These are phyloP conservation scores for Aphidius colemani DNA, from an alignment of 2,888 invertebrate species.

Conservation along the genomic window DNA sequence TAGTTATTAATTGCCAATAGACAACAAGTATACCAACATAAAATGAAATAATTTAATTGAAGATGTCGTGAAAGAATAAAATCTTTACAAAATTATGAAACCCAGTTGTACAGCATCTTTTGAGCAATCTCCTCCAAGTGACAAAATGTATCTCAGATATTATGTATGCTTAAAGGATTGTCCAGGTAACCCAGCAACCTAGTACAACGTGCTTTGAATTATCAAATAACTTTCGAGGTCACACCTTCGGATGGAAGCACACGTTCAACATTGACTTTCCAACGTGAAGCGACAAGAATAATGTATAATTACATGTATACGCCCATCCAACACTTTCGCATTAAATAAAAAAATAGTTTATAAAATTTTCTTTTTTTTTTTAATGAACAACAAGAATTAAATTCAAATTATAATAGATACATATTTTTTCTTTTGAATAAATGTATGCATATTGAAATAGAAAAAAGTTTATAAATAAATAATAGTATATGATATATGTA, in stretches of 20 bases:
- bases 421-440: constrained; percentile 4
- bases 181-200: constrained; percentile 39
- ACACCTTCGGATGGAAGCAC: constrained; percentile 40
- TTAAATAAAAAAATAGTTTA: too few species aligned
- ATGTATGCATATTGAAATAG: constrained; percentile 35
- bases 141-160: too few species aligned
- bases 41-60: too few species aligned
- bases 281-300: constrained; percentile 25
- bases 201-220: constrained; percentile 46
- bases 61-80: too few species aligned
- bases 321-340: not conserved
- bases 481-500: constrained; percentile 42
- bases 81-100: too few species aligned
- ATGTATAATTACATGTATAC: constrained; percentile 3
- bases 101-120: too few species aligned
- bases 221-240: constrained; percentile 54
- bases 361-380: not conserved
- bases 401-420: constrained; percentile 16
- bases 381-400: not conserved
- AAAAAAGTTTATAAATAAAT: constrained; percentile 42
- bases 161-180: constrained; percentile 34
- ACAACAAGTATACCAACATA: too few species aligned
- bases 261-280: constrained; percentile 42
- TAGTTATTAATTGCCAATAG: too few species aligned
- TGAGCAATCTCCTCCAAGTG: too few species aligned